Conservation (phyloP, 2,797 vertebrate species). For the Odontamblyopus rebecca region DNA sequence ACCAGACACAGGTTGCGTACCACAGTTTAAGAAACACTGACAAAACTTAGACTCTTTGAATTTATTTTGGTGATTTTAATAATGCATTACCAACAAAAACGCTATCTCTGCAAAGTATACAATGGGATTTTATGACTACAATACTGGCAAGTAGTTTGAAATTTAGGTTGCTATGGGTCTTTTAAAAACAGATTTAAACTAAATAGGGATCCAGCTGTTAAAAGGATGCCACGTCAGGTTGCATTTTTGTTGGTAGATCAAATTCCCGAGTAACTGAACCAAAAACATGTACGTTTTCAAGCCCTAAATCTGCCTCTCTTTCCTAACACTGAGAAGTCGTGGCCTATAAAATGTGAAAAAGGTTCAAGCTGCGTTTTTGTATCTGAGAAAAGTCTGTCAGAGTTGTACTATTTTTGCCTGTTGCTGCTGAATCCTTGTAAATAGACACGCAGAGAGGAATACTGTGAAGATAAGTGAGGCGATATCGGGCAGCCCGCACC, state of each 20-base stretch:
- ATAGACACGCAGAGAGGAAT: slow-evolving; percentile 26
- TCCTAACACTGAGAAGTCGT: slow-evolving; percentile 20
- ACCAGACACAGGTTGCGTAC: too few relatives aligned
- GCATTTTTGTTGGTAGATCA: not conserved
- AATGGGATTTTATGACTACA: not conserved
- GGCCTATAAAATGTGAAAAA: slow-evolving; percentile 31
- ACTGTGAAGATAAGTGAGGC: slow-evolving; percentile 36
- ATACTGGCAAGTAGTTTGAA: not conserved
- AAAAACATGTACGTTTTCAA: not conserved
- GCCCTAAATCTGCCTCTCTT: slow-evolving; percentile 18
- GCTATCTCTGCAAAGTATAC: not conserved
- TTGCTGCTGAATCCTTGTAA: slow-evolving; percentile 55
- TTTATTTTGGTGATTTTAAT: not conserved
- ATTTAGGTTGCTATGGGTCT: not conserved
- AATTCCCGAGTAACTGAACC: not conserved
- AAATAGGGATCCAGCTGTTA: not conserved
- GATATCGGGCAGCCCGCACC: slow-evolving; percentile 42
- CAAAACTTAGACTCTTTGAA: not conserved
- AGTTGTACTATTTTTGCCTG: slow-evolving; percentile 46
- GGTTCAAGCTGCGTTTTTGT: slow-evolving; percentile 8
- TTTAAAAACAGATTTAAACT: not conserved
- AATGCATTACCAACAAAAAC: not conserved
- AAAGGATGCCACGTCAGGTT: not conserved
- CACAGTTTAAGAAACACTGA: not conserved
- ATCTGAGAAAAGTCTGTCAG: slow-evolving; percentile 31